Evolutionary conservation across 2,888 invertebrate species (phyloP), one percentile per base, ranked within the genome.

Genomic region (Ferdinandea cuprea): DNA sequence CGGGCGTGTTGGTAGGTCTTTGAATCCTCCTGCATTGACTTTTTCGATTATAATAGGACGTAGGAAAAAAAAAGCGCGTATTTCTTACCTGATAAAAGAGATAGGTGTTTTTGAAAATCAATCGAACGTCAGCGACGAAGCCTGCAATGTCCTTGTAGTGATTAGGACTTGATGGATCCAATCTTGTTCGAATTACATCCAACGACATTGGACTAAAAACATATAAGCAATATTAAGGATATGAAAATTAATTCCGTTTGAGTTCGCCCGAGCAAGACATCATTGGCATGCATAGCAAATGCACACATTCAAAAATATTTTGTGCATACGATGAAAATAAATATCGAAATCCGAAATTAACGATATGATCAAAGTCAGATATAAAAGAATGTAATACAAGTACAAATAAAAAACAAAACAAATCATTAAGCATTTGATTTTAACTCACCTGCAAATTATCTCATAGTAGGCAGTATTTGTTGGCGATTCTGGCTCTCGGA

Each of bases 101-200:
- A 89, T 95, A 95, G 42, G 97, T 98, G 92, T 97, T 97, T 90
- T 94, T 94, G 92, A 98, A 97, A 90, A 98, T 95, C 87, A 96
- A 93, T 74, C 96, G 93, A 85, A 96, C 94, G 91, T 98, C 98
- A 69, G 93, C 92, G 73, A 98, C 93, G 90, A 97, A 95, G 86
- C 95, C 94, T 87, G 94, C 93, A 69, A 96, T 93, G 88, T 93
- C 93, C 87, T 93, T 92, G 91, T 98, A 98, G 88, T 95, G 95
- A 88, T 93, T 93, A 61, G 93, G 92, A 87, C 94, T 92, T 85
- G 93, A 93, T 87, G 95, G 94, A 91, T 96, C 95, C 88, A 98
- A 92, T 91, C 95, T 95, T 87, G 94, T 93, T 87, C 96, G 94
- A 88, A 98, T 95, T 83, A 93, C 93, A 91, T 96, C 96, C 89